These are phyloP conservation scores for Nebria salina DNA, from an alignment of 2,888 invertebrate species.

Conservation along the genomic window DNA sequence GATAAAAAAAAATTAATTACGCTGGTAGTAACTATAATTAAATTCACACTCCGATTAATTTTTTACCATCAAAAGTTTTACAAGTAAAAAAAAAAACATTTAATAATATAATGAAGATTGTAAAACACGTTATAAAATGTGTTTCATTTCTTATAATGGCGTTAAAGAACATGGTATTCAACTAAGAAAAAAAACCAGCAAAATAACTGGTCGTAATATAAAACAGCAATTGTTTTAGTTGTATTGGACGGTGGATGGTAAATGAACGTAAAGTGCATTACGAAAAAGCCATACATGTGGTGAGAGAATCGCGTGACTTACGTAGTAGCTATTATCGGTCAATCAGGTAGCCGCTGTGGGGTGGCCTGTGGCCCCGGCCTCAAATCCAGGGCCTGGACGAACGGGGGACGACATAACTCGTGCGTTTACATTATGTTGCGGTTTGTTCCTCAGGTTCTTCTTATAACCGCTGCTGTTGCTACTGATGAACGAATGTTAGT, in stretches of 20 bases:
- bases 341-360: constrained; percentile 1
- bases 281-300: background rate
- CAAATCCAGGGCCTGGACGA: background rate
- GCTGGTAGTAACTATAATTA: background rate
- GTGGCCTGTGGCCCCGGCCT: background rate
- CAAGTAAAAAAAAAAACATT: background rate
- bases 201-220: background rate
- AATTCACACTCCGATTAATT: background rate
- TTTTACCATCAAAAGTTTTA: background rate
- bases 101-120: background rate
- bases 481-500: constrained; percentile 34
- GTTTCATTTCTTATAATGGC: background rate
- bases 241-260: background rate
- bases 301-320: background rate
- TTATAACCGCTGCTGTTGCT: constrained; percentile 2
- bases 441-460: background rate
- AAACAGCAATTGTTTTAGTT: background rate
- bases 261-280: background rate
- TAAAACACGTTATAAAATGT: background rate
- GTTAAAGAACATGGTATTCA: background rate
- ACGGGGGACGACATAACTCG: background rate
- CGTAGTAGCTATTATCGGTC: background rate
- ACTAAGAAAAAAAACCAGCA: background rate
- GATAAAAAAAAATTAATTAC: background rate
- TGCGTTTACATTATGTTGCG: background rate